Base-by-base conservation (phyloP, 2,888 invertebrate genomes). In the Lasioglossum pauxillum region DNA sequence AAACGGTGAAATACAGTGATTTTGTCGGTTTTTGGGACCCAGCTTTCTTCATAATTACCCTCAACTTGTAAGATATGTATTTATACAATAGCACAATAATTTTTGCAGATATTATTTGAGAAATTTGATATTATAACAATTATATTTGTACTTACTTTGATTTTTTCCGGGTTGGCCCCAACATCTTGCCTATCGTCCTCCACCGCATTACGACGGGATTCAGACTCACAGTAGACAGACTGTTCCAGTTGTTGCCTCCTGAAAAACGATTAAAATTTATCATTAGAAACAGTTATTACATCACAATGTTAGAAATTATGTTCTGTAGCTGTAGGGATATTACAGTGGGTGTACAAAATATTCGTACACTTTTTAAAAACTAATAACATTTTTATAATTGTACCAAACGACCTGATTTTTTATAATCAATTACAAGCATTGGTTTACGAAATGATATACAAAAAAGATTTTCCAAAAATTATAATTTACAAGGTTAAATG, bases 171-270 rank as follows among this genome's bases (percentile, higher is more conserved):
- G 88, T 91, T 93, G 75, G 88, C 84, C 81, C 92, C 90, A 75
- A 92, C 93, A 87, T 94, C 94, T 80, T 93, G 94, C 69, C 93
- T 94, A 64, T 95, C 94, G 79, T 94, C 94, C 71, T 91, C 90
- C 49, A 88, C 89, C 46, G 86, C 87, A 78, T 87, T 81, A 88
- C 92, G 88, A 77, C 94, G 92, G 72, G 94, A 89, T 49, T 94
- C 94, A 67, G 94, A 88, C 85, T 93, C 94, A 86, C 94, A 94
- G 88, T 95, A 95, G 72, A 95, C 95, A 72, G 95, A 94, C 87
- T 95, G 95, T 83, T 95, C 95, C 82, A 95, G 93, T 84, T 95
- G 95, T 89, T 95, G 95, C 88, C 95, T 94, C 92, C 95, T 95
- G 91, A 31, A 91, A 93, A 35, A 91, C 91, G 74, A 85, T 72